Conservation (phyloP, 2,797 vertebrate genomes). For the Sebastes nivosus region DNA sequence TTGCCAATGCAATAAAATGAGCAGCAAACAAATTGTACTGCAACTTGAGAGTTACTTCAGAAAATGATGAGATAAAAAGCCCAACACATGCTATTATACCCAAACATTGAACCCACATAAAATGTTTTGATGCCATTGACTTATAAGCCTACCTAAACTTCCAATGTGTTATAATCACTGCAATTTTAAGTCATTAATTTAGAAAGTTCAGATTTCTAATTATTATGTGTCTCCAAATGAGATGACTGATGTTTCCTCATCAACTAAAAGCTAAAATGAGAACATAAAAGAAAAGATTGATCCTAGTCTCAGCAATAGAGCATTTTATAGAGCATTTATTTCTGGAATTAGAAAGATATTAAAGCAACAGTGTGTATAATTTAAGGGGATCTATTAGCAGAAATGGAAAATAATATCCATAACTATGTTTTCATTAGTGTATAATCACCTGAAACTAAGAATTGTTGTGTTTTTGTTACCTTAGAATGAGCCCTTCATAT, state of each 20-base stretch:
- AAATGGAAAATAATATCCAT: no score
- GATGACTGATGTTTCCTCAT: not conserved
- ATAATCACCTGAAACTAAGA: no score
- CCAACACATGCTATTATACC: not conserved
- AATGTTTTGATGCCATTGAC: not conserved
- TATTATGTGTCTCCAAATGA: not conserved
- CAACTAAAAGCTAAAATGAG: not conserved
- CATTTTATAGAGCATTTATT: no score
- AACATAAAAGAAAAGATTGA: not conserved
- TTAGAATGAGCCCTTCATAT: no score
- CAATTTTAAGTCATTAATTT: not conserved
- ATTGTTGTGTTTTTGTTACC: no score
- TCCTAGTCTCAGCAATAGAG: not conserved
- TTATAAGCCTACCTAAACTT: not conserved
- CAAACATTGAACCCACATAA: not conserved
- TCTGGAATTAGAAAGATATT: not conserved
- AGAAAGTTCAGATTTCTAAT: not conserved
- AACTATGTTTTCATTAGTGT: no score
- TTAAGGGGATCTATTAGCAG: not conserved
- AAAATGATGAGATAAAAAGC: not conserved
- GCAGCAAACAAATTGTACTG: not conserved
- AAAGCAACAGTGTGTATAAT: accelerated
- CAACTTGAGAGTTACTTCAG: not conserved
- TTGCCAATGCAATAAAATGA: not conserved
- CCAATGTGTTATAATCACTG: not conserved